A percentile compares a stretch with the other conserved stretches of the same genome.
Conservation (phyloP, 2,797 vertebrate genomes). For the Amniataba percoides region DNA sequence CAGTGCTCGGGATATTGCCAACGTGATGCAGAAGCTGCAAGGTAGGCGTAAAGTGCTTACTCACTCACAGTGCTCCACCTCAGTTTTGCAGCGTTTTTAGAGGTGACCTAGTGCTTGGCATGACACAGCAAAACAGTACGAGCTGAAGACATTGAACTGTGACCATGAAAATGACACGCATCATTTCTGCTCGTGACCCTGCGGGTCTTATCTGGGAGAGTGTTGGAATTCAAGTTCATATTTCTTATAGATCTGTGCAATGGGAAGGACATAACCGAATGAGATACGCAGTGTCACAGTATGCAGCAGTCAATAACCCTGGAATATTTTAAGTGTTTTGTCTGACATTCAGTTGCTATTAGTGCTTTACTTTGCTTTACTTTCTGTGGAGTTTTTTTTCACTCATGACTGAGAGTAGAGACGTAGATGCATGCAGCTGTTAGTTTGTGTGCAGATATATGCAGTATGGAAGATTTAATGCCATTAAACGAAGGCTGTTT, state of each 20-base stretch:
- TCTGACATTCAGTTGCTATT: conserved; percentile 22
- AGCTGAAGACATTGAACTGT: conserved; percentile 14
- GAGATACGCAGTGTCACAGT: conserved; percentile 42
- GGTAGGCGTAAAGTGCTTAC: conserved; percentile 88
- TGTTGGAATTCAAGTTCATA: conserved; percentile 29
- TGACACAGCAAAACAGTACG: conserved; percentile 78
- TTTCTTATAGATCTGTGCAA: conserved; percentile 18
- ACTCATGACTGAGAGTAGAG: background rate
- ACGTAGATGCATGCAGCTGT: conserved; percentile 12
- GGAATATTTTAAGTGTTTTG: conserved; percentile 33
- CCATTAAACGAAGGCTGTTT: background rate
- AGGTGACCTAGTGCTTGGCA: conserved; percentile 79
- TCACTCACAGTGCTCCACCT: conserved; percentile 68
- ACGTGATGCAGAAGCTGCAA: conserved; percentile 97
- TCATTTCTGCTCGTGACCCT: conserved; percentile 4
- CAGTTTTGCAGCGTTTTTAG: conserved; percentile 72
- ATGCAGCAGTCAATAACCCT: conserved; percentile 15
- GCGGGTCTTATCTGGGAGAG: conserved; percentile 18
- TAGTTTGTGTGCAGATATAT: background rate
- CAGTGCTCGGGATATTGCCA: conserved; percentile 90
- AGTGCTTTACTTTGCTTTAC: conserved; percentile 27
- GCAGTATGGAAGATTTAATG: background rate
- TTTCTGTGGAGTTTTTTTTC: conserved; percentile 24
- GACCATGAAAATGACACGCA: background rate
- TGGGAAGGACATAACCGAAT: conserved; percentile 41